Base-by-base conservation (phyloP, 2,113 vertebrate species). In the Ploceus nigricollis region DNA sequence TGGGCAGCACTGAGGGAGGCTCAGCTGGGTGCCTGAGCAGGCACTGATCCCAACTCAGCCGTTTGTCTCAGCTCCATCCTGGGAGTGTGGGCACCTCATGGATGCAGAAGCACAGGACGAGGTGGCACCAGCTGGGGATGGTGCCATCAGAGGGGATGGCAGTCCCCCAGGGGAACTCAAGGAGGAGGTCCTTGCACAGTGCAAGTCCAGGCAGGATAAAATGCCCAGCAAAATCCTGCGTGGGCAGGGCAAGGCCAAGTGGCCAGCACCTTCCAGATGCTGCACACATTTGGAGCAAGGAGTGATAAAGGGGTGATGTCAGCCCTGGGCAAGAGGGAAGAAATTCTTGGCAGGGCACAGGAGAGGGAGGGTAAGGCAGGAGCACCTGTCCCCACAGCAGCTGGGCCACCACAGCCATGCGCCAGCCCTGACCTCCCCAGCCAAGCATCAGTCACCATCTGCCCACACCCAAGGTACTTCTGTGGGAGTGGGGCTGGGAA, bases 321-420 rank as follows among this genome's bases (percentile, higher is more conserved):
- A 95, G 56, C 37, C 89, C 65, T 4, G 2, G 24, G 56, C 2
- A 0, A 92, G 42, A 86, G 70, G 68, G 90, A 95, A 91, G 75
- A 95, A 93, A 96, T 93, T 90, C 91, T 93, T 96, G 93, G 82
- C 94, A 96, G 58, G 48, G 54, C 13, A 15, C 33, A 51, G 33
- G 27, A 78, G 40, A 87, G 77, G 81, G 81, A 94, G 56, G 63
- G 30, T 45, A 91, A 2, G 1, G 40, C n/a, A 37, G 57, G 31
- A 82, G 63, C 78, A 61, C 66, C 69, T 86, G 85, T 69, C 79
- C 57, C 72, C 6, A 2, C 2, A 18, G 61, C 87, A 87, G 89
- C 84, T 91, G 87, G 65, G 39, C 70, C 0, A 1, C 17, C 23
- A 14, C 5, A 5, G 42, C 48, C 15, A 6, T 1, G 2, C 1